Conservation (phyloP, 2,888 invertebrate genomes). For the Steinernema hermaphroditum region DNA sequence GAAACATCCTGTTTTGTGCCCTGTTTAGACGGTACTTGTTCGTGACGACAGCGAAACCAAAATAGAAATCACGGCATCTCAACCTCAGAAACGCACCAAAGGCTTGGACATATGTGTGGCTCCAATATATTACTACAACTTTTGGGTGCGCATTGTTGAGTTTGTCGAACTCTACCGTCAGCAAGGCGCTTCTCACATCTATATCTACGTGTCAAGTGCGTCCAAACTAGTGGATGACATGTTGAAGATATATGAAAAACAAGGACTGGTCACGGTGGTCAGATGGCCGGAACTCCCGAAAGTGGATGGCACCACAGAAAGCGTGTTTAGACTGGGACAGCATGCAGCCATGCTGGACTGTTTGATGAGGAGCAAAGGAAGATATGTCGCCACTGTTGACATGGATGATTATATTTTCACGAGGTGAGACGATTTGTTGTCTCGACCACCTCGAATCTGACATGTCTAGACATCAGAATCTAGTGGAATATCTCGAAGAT, state of each 20-base stretch:
- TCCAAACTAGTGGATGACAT: neutral
- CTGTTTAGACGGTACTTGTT: too few species aligned
- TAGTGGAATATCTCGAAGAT: neutral
- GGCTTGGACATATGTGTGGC: neutral
- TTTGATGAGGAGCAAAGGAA: neutral
- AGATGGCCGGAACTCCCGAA: neutral
- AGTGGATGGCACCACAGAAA: neutral
- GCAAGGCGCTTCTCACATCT: neutral
- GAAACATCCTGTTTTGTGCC: too few species aligned
- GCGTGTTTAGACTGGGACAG: neutral
- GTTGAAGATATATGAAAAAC: neutral
- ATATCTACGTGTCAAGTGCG: neutral
- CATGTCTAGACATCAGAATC: neutral
- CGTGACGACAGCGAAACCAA: neutral
- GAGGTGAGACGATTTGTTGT: neutral
- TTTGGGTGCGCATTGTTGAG: neutral
- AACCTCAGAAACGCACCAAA: neutral
- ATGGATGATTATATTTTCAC: neutral
- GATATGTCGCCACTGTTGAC: neutral
- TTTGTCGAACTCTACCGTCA: neutral
- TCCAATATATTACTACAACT: neutral
- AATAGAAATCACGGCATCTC: neutral
- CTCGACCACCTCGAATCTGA: neutral
- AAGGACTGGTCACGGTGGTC: neutral
- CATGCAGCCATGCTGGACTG: neutral